Evolutionary conservation across 2,888 invertebrate species (phyloP), one percentile per base, ranked within the genome.

Genomic region (Choristoneura rosaceana): DNA sequence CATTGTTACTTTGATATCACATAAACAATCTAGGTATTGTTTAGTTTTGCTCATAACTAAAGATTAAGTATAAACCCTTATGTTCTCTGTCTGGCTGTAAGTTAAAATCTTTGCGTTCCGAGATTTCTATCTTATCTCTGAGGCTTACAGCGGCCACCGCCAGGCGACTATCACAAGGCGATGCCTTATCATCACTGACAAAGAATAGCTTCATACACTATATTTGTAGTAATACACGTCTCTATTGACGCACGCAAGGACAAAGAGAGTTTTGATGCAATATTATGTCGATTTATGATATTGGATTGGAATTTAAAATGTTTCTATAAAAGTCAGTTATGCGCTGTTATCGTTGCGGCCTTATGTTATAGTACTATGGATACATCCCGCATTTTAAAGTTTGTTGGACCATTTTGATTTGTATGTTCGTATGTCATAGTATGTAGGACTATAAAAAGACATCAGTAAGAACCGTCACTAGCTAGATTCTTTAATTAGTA

Each of bases 61-160:
- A 65, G 58, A 68, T 73, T 62, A 70, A 68, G 47, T 52, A 50
- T 45, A 64, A 75, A 71, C 67, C 71, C 64, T 47, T 71, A 63
- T 74, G 68, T 71, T 74, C 67, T 74, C 65, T 17, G 63, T 68
- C 60, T 50, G 43, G 12, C 58, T 65, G 50, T 38, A 55, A 50
- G 52, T 69, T 52, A 64, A 73, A 73, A 69, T 69, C 68, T 69
- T 63, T 62, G 71, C 61, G 61, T 74, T 66, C 62, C 38, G 62
- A 69, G 73, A 70, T 73, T 74, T 73, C 41, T 70, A 69, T 69
- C 74, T 74, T 74, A 74, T 74, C 74, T 69, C 0, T 14, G 9
- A 38, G 63, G 73, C 66, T 73, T 70, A 73, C 59, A 8, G 9
- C 59, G 65, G 66, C 73, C 69, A 63, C 73, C 67, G 45, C 10